Percentiles rank a stretch among this genome's conserved stretches.
phyloP scores from a whole-genome alignment of 64 coral and sea anemone species.

The Montipora cactus region DNA sequence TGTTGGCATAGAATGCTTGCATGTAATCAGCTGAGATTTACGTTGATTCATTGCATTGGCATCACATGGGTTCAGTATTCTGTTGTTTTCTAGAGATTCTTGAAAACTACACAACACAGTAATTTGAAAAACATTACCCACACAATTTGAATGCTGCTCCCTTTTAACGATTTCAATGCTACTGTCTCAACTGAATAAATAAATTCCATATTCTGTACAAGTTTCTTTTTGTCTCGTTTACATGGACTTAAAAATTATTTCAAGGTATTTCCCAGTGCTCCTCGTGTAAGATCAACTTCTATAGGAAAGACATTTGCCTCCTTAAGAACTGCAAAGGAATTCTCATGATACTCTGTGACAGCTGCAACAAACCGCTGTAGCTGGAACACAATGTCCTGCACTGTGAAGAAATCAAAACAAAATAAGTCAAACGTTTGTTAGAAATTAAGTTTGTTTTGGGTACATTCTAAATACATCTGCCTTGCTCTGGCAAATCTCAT shows the following conservation, averaged over 20 bases:
- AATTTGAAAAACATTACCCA: too few species aligned
- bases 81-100: neutral
- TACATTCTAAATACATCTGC: too few species aligned
- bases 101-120: too few species aligned
- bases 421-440: neutral
- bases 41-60: too few species aligned
- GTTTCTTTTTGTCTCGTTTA: neutral
- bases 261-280: slow-evolving; percentile 90
- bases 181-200: too few species aligned
- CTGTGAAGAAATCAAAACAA: slow-evolving; percentile 37
- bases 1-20: too few species aligned
- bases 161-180: too few species aligned
- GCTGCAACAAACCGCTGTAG: slow-evolving; percentile 94
- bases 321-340: slow-evolving; percentile 83
- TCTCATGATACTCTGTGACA: slow-evolving; percentile 89
- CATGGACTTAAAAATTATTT: slow-evolving; percentile 11
- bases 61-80: too few species aligned
- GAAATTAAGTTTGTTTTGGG: too few species aligned
- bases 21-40: too few species aligned
- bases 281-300: slow-evolving; percentile 96
- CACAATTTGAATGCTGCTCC: too few species aligned
- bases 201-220: neutral
- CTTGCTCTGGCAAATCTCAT: too few species aligned
- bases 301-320: slow-evolving; percentile 98
- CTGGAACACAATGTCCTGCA: slow-evolving; percentile 99